Percentiles rank a stretch among this genome's conserved stretches.
phyloP scores from a whole-genome alignment of 2,113 vertebrate species.

The Megaceryle maxima region DNA sequence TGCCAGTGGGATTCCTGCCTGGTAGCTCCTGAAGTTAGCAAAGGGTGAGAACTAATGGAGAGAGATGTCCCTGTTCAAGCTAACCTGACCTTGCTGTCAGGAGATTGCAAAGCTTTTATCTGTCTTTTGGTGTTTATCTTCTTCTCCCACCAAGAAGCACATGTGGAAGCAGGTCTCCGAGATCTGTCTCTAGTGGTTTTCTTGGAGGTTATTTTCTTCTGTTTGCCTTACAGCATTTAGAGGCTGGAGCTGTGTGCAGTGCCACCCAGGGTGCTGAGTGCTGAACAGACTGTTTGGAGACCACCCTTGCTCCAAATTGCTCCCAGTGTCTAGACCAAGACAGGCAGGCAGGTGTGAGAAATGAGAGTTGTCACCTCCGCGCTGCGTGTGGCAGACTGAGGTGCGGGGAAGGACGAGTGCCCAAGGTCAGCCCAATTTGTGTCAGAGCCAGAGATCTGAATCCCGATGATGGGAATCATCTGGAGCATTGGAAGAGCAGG shows the following conservation, averaged over 20 bases:
- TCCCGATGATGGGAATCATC: neutral
- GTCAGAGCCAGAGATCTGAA: neutral
- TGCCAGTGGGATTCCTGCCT: neutral
- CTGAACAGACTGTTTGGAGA: neutral
- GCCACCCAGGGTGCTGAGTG: neutral
- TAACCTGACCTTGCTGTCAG: neutral
- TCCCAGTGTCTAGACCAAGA: neutral
- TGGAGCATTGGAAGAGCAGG: neutral
- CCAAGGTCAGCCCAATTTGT: neutral
- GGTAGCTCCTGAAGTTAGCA: neutral
- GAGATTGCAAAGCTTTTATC: neutral
- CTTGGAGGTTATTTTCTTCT: neutral
- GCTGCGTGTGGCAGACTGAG: neutral
- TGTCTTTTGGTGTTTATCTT: neutral
- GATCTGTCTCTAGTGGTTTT: neutral
- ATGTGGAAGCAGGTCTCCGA: neutral
- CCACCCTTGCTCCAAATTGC: neutral
- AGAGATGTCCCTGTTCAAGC: neutral
- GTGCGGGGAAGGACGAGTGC: neutral
- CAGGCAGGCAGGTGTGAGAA: constrained; percentile 24
- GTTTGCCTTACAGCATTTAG: neutral
- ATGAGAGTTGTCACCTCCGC: neutral
- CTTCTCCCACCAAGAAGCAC: neutral
- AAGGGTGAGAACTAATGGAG: neutral
- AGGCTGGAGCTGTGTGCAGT: neutral